Percentiles rank a stretch among this genome's conserved stretches.
These are phyloP conservation scores for Cheilosia scutellata DNA, from an alignment of 2,888 invertebrate species.

Conservation along the genomic window DNA sequence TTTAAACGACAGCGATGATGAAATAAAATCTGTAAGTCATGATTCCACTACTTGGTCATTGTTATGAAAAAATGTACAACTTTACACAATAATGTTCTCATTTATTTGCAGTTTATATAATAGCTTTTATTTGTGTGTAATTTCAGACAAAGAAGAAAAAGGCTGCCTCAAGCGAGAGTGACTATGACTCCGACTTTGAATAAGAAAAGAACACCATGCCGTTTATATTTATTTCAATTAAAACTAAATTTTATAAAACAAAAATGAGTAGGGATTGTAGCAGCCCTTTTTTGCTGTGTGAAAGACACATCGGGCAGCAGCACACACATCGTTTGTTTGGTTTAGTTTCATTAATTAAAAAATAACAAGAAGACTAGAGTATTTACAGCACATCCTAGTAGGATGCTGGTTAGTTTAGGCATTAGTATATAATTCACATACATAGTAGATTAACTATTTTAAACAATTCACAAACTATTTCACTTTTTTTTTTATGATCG, in stretches of 20 bases:
- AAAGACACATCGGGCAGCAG: not conserved
- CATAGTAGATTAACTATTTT: constrained; percentile 30
- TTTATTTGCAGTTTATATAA: not conserved
- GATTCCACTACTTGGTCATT: too few species aligned
- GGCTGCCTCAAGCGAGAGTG: constrained; percentile 74
- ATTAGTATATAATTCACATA: constrained; percentile 14
- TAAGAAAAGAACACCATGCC: constrained; percentile 13
- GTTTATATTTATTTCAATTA: constrained; percentile 54
- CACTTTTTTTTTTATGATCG: not conserved
- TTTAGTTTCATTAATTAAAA: constrained; percentile 1
- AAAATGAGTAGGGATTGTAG: constrained; percentile 15
- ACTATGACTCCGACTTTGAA: constrained; percentile 78
- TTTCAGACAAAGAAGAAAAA: constrained; percentile 79
- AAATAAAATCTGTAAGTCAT: constrained; percentile 77
- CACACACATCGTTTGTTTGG: not conserved
- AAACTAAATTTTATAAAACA: constrained; percentile 28
- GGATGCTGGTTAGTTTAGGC: constrained; percentile 18
- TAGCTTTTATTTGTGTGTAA: constrained; percentile 9
- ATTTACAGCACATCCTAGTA: constrained; percentile 6
- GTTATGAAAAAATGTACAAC: too few species aligned
- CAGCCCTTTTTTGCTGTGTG: not conserved
- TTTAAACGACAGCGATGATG: constrained; percentile 79
- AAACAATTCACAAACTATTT: constrained; percentile 32
- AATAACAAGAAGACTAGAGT: not conserved
- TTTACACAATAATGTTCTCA: too few species aligned